phyloP scores from a whole-genome alignment of 2,888 invertebrate genomes.

The Nematopogon swammerdamellus region DNA sequence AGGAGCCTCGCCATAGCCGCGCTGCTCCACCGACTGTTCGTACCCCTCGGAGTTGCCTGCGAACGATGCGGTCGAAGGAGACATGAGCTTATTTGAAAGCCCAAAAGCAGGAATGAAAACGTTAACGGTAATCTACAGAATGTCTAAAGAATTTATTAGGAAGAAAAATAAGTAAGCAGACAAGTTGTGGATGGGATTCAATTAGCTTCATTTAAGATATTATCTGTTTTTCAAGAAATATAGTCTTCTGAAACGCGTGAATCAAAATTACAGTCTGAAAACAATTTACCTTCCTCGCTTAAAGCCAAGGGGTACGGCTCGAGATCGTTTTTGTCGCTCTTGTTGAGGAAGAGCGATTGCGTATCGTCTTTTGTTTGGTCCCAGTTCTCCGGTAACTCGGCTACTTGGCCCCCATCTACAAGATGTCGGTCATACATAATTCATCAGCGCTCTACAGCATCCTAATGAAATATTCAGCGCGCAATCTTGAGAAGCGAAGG shows the following conservation, averaged over 20 bases:
- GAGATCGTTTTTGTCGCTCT: conserved; percentile 53
- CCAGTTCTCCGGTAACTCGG: conserved; percentile 51
- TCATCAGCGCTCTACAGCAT: background rate
- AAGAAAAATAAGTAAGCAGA: too few relatives aligned
- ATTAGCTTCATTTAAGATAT: background rate
- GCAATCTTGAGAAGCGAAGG: too few relatives aligned
- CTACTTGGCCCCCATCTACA: conserved; percentile 41
- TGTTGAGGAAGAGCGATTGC: conserved; percentile 49
- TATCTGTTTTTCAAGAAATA: too few relatives aligned
- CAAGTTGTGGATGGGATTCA: background rate
- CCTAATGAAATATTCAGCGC: background rate
- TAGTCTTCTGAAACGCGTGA: too few relatives aligned
- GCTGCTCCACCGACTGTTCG: conserved; percentile 38
- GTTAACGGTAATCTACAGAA: too few relatives aligned
- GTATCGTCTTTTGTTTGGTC: conserved; percentile 53
- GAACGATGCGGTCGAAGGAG: background rate
- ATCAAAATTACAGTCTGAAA: background rate
- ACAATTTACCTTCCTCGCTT: conserved; percentile 46
- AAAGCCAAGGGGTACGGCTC: conserved; percentile 51
- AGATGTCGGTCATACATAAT: background rate
- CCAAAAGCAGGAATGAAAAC: too few relatives aligned
- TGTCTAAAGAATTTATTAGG: too few relatives aligned
- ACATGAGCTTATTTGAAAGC: background rate
- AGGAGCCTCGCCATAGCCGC: conserved; percentile 27
- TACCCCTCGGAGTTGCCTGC: conserved; percentile 41